These are phyloP conservation scores for Pandemis heparana DNA, from an alignment of 2,888 invertebrate genomes.

Conservation along the genomic window DNA sequence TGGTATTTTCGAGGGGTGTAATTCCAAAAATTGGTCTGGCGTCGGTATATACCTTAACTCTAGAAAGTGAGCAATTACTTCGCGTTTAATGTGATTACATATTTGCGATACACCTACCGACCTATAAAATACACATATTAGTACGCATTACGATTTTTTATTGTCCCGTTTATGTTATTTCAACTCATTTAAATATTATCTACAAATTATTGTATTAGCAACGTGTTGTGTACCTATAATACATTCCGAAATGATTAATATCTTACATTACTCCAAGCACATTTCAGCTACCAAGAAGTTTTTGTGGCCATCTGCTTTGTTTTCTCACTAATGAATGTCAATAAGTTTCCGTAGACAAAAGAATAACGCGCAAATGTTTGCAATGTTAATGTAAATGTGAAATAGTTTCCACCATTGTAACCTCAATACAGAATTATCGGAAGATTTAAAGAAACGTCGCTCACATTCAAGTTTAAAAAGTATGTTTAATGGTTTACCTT, in stretches of 20 bases:
- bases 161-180: background rate
- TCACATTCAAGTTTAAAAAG: background rate
- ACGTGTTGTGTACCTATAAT: background rate
- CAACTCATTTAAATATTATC: background rate
- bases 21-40: no score
- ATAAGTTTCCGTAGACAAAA: background rate
- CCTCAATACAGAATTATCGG: background rate
- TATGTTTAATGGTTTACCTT: slow-evolving; percentile 72
- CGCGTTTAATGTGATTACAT: no score
- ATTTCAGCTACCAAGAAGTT: background rate
- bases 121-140: no score
- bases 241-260: background rate
- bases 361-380: background rate
- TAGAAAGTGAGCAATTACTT: no score
- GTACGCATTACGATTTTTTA: no score
- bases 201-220: background rate
- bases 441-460: background rate
- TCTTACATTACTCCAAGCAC: background rate
- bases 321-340: background rate
- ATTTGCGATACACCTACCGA: no score
- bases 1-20: no score
- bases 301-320: background rate
- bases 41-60: no score
- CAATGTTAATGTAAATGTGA: background rate
- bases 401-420: background rate